Percentiles rank a stretch among this genome's conserved stretches.
Conservation (phyloP, 1,140 invertebrate genomes). For the Macrostomum lignano region DNA sequence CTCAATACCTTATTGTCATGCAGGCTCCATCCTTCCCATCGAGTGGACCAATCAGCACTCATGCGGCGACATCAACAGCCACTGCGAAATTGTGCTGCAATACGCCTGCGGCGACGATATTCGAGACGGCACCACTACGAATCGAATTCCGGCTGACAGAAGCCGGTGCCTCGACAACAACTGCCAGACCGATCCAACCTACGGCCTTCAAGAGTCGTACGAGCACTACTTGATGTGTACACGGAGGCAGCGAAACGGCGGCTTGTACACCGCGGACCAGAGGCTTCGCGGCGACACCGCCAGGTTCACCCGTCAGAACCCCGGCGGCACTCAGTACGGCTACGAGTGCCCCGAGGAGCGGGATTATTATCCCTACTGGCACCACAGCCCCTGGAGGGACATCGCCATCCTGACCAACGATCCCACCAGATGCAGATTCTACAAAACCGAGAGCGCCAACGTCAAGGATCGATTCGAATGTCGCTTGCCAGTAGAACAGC, state of each 20-base stretch:
- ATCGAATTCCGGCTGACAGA: no score
- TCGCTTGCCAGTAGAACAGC: conserved; percentile 11
- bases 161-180: no score
- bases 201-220: conserved; percentile 18
- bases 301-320: conserved; percentile 14
- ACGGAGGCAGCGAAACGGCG: conserved; percentile 13
- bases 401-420: conserved; percentile 24
- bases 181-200: conserved; percentile 14
- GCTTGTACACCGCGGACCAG: conserved; percentile 19
- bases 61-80: no score
- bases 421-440: conserved; percentile 14
- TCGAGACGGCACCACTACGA: no score
- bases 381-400: conserved; percentile 17
- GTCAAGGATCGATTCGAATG: conserved; percentile 18
- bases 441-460: conserved; percentile 18
- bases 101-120: no score
- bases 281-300: conserved; percentile 9
- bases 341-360: no score
- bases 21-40: no score
- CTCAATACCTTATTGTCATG: no score
- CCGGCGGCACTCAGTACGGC: conserved; percentile 12
- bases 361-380: not conserved
- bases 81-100: no score
- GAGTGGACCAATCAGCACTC: no score
- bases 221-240: conserved; percentile 14